These are phyloP conservation scores for Nyleta sp. DNA, from an alignment of 2,888 invertebrate species.

Conservation along the genomic window DNA sequence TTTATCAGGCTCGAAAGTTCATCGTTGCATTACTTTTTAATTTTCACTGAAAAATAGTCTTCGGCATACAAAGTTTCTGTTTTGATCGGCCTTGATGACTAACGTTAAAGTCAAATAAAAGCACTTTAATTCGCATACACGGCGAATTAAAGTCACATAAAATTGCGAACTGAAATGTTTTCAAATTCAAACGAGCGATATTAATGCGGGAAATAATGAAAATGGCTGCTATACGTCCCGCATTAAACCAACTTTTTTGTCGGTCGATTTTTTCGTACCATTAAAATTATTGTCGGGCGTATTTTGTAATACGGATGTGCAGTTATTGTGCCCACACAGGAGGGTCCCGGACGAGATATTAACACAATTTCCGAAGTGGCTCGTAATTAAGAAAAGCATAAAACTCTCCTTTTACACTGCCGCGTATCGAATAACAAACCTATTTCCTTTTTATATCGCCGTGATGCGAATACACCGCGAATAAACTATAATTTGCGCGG, in stretches of 20 bases:
- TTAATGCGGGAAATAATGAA: constrained; percentile 43
- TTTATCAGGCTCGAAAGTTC: constrained; percentile 8
- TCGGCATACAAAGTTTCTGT: not conserved
- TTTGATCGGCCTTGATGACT: not conserved
- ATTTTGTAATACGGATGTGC: constrained; percentile 32
- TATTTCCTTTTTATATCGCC: constrained; percentile 54
- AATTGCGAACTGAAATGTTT: constrained; percentile 12
- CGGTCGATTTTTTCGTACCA: constrained; percentile 23
- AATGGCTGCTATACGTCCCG: constrained; percentile 6
- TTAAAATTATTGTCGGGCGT: constrained; percentile 49
- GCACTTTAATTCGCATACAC: not conserved
- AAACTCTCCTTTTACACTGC: constrained; percentile 46
- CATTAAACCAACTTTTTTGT: constrained; percentile 24
- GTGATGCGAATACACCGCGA: constrained; percentile 47
- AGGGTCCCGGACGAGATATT: constrained; percentile 37
- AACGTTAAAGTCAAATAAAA: constrained; percentile 27
- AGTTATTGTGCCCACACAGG: constrained; percentile 49
- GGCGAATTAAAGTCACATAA: constrained; percentile 30
- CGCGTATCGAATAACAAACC: constrained; percentile 60
- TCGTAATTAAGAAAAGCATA: constrained; percentile 57
- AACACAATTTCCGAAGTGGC: constrained; percentile 54
- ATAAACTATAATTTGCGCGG: constrained; percentile 54
- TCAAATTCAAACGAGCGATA: constrained; percentile 30
- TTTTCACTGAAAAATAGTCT: too few species aligned
- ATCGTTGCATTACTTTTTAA: not conserved